Base-by-base conservation (phyloP, 37 sponge, comb jelly and placozoan species). In the Beroe forskalii region DNA sequence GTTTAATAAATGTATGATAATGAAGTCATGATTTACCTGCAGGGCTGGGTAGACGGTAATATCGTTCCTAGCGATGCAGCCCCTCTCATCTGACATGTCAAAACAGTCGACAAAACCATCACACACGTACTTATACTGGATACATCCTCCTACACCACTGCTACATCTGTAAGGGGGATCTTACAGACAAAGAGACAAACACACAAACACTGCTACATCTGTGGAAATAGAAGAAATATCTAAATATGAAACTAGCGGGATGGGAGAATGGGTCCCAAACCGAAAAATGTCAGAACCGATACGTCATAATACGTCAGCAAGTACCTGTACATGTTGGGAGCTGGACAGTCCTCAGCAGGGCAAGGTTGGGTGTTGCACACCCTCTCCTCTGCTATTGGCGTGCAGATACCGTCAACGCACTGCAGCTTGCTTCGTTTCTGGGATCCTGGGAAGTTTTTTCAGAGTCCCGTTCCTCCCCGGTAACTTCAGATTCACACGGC, bases 341-440 rank as follows among this genome's bases (percentile, higher is more conserved):
- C 36, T 35, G 86, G 55, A 43, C 86, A 44, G 30, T 80, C 55
- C 25, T 40, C 86, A 44, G 28, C 27, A 43, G 86, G 55, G 55
- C 86, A 41, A 20, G 86, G 86, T 43, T 42, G 55, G 20, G 86
- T 80, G 86, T 41, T 80, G 35, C 44, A 44, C 27, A 43, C 48
- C 20, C 55, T 3, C 25, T 80, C 86, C 55, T 80, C 55, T 43
- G 0, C 48, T 4, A 80, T 0, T 19, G 35, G 55, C 28, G 27
- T 43, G 12, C 55, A 48, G n/a, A n/a, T n/a, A n/a, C n/a, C n/a
- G n/a, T n/a, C n/a, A 55, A 17, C 60, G 60, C 9, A 55, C 60
- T n/a, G n/a, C n/a, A n/a, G n/a, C n/a, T n/a, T n/a, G n/a, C n/a
- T n/a, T n/a, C n/a, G n/a, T n/a, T n/a, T n/a, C n/a, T n/a, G n/a